These are phyloP conservation scores for Nibea coibor DNA, from an alignment of 2,113 vertebrate species.

Conservation along the genomic window DNA sequence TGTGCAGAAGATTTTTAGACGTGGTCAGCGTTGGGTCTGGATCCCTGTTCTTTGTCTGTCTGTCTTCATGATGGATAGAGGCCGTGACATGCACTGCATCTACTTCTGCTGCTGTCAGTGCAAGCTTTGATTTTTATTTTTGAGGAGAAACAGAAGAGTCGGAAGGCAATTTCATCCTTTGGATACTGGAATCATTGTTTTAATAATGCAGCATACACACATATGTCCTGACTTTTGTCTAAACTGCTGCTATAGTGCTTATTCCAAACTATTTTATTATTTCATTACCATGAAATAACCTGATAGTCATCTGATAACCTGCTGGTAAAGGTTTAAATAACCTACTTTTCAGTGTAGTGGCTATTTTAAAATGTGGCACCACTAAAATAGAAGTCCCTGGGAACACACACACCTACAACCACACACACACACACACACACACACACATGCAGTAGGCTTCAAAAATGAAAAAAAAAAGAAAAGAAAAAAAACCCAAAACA, in stretches of 20 bases:
- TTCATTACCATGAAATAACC: slow-evolving; percentile 15
- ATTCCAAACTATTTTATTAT: background rate
- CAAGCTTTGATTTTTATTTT: background rate
- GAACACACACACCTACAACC: slow-evolving; percentile 36
- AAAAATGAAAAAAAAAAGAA: slow-evolving; percentile 43
- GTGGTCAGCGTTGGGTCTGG: slow-evolving; percentile 12
- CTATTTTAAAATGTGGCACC: slow-evolving; percentile 38
- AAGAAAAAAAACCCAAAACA: slow-evolving; percentile 34
- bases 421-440: slow-evolving; percentile 25
- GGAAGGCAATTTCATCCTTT: background rate
- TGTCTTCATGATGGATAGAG: slow-evolving; percentile 42
- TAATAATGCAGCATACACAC: background rate
- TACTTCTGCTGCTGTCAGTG: slow-evolving; percentile 13
- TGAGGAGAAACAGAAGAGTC: background rate
- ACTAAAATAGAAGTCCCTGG: slow-evolving; percentile 34
- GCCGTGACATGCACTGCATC: slow-evolving; percentile 7
- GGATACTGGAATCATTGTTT: slow-evolving; percentile 6
- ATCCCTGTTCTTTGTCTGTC: slow-evolving; percentile 30
- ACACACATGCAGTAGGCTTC: slow-evolving; percentile 34
- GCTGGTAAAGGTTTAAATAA: slow-evolving; percentile 4
- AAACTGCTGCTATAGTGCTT: background rate
- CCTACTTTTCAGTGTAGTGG: background rate
- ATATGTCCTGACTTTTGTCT: background rate
- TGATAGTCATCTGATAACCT: slow-evolving; percentile 13
- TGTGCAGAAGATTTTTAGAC: slow-evolving; percentile 15